Conservation (phyloP, 92 coral and sea anemone genomes). For the Phenganax subtilis region DNA sequence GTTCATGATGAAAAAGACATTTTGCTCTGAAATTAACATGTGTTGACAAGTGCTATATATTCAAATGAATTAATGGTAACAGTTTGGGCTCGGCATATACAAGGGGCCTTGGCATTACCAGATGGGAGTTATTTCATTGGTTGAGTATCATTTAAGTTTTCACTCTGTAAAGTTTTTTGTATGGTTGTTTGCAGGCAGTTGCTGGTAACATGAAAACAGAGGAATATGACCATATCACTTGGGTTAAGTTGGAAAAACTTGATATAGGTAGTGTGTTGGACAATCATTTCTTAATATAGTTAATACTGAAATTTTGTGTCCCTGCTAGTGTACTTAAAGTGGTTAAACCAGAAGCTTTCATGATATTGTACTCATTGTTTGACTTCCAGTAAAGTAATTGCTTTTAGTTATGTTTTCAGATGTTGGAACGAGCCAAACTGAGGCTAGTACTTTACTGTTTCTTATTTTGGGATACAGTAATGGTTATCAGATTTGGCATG, state of each 20-base stretch:
- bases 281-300: not conserved
- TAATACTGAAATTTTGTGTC: too few species aligned
- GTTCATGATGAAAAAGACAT: not conserved
- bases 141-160: too few species aligned
- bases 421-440: not conserved
- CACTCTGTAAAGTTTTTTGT: not conserved
- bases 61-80: not conserved
- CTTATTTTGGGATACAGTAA: conserved; percentile 87
- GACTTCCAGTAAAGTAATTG: not conserved
- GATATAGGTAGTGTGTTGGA: conserved; percentile 39
- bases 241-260: conserved; percentile 91
- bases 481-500: conserved; percentile 94
- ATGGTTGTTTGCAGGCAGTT: conserved; percentile 61
- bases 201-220: conserved; percentile 77
- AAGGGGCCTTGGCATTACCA: too few species aligned
- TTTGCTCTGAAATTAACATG: not conserved
- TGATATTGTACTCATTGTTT: not conserved
- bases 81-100: not conserved
- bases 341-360: not conserved
- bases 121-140: too few species aligned
- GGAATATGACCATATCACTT: conserved; percentile 76
- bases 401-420: not conserved
- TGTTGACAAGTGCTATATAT: not conserved
- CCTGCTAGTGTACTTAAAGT: too few species aligned
- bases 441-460: conserved; percentile 52